Percentiles rank a stretch among this genome's conserved stretches.
Conservation (phyloP, 2,113 vertebrate genomes). For the Plectropomus leopardus region DNA sequence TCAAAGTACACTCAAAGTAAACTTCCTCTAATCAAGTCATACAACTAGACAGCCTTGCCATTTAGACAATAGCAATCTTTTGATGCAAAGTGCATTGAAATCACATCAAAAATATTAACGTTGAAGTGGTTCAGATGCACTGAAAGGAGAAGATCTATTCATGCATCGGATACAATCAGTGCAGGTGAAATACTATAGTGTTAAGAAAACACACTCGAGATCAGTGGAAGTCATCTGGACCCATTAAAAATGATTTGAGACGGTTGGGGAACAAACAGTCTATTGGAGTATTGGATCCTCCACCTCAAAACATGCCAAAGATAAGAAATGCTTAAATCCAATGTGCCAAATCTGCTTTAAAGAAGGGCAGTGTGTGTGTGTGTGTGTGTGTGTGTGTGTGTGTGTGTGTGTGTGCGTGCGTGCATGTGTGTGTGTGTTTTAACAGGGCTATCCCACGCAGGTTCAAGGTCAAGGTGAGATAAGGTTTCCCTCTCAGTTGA, state of each 20-base stretch:
- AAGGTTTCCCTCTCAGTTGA: conserved; percentile 55
- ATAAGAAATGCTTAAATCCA: conserved; percentile 47
- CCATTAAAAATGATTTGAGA: conserved; percentile 23
- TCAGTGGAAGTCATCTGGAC: neutral
- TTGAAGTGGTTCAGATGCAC: neutral
- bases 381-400: conserved; percentile 12
- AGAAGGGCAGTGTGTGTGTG: conserved; percentile 3
- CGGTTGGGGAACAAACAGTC: conserved; percentile 7
- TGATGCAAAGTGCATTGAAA: neutral
- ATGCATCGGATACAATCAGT: neutral
- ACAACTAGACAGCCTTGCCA: neutral
- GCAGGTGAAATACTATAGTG: neutral
- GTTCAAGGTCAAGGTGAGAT: conserved; percentile 68
- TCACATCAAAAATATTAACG: neutral
- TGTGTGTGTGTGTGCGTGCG: no score
- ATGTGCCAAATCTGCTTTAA: conserved; percentile 8
- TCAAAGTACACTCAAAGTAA: conserved; percentile 17
- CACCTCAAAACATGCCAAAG: conserved; percentile 24
- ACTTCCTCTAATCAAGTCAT: conserved; percentile 34
- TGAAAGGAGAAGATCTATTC: neutral
- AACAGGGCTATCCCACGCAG: conserved; percentile 20
- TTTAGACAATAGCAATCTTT: neutral
- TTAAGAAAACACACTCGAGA: neutral
- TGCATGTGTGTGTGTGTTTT: conserved; percentile 12
- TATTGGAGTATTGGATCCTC: neutral